A percentile compares a stretch with the other conserved stretches of the same genome.
These are phyloP conservation scores for Drosophila ezoana DNA, from an alignment of 2,888 invertebrate genomes.

Conservation along the genomic window DNA sequence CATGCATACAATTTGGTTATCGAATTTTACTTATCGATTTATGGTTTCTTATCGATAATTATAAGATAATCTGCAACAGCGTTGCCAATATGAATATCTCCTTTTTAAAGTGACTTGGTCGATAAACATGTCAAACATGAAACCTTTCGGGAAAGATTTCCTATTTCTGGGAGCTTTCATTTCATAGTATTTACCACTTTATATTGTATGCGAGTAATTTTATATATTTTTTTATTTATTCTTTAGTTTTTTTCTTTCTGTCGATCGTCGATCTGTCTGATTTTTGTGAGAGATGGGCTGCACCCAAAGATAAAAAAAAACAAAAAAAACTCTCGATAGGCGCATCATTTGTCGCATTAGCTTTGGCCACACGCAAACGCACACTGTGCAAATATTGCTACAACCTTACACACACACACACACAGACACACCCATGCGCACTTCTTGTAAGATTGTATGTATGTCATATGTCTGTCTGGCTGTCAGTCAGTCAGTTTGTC, in stretches of 20 bases:
- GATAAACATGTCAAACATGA: too few species aligned
- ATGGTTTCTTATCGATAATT: not conserved
- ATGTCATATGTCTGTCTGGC: slow-evolving; percentile 11
- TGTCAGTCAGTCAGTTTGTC: slow-evolving; percentile 35
- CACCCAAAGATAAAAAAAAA: too few species aligned
- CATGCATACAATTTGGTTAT: not conserved
- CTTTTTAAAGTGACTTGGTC: too few species aligned
- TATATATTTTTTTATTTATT: too few species aligned
- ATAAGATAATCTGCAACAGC: not conserved
- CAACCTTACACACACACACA: not conserved
- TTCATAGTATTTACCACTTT: too few species aligned
- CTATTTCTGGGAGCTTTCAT: too few species aligned
- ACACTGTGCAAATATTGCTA: not conserved
- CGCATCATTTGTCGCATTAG: not conserved
- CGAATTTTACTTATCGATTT: not conserved
- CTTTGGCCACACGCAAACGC: not conserved
- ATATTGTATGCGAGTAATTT: too few species aligned
- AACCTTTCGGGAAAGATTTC: too few species aligned
- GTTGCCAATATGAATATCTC: too few species aligned
- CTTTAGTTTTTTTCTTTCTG: too few species aligned
- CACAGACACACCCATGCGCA: not conserved
- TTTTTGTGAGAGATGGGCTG: too few species aligned
- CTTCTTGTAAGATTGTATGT: slow-evolving; percentile 5
- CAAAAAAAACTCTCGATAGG: not conserved
- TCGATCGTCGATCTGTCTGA: too few species aligned